These are phyloP conservation scores for Donacobius atricapilla DNA, from an alignment of 2,113 vertebrate species.

Conservation along the genomic window DNA sequence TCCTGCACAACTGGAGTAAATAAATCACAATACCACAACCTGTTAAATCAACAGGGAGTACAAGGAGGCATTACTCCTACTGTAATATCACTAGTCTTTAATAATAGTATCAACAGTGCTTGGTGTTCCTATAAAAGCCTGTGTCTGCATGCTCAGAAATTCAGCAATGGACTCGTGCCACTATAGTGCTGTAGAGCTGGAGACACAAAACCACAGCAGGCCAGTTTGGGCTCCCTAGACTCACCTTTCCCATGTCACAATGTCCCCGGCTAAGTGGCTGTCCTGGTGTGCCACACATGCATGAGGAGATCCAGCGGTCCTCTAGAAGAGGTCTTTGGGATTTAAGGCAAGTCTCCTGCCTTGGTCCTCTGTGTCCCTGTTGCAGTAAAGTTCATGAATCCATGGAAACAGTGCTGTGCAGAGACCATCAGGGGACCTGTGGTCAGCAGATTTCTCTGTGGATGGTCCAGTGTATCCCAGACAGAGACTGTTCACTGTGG, in stretches of 20 bases:
- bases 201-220: not conserved
- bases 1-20: not conserved
- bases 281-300: not conserved
- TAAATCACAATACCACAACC: not conserved
- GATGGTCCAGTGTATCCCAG: not conserved
- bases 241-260: not conserved
- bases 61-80: not conserved
- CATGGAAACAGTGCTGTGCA: not conserved
- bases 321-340: not conserved
- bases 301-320: not conserved
- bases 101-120: not conserved
- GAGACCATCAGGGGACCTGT: not conserved
- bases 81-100: not conserved
- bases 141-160: not conserved
- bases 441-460: not conserved
- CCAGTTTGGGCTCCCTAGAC: not conserved
- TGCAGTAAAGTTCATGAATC: not conserved
- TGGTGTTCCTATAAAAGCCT: not conserved
- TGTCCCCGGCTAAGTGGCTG: not conserved
- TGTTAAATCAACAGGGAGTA: not conserved
- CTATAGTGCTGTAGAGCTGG: not conserved
- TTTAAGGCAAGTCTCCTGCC: conserved; percentile 52
- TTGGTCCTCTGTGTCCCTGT: not conserved
- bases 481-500: not conserved
- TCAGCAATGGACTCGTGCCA: not conserved